These are phyloP conservation scores for Microctonus hyperodae DNA, from an alignment of 2,888 invertebrate species.

Conservation along the genomic window DNA sequence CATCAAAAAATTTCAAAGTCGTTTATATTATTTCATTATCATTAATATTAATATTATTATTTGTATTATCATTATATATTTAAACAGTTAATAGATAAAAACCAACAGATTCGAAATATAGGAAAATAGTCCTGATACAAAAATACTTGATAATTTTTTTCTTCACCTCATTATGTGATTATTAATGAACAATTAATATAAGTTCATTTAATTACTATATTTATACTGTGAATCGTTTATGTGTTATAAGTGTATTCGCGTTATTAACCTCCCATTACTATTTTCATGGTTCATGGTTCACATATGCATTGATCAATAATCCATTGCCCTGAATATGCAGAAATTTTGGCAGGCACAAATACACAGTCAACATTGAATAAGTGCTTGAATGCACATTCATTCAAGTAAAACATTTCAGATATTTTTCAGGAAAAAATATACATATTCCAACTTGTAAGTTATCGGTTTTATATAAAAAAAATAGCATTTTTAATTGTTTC, in stretches of 20 bases:
- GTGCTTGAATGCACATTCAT: background rate
- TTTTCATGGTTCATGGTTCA: background rate
- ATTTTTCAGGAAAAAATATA: too few species aligned
- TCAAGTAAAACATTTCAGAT: background rate
- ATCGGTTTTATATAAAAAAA: too few species aligned
- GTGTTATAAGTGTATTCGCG: background rate
- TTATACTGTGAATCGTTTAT: background rate
- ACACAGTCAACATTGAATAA: constrained; percentile 1
- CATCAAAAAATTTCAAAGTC: background rate
- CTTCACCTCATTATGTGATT: background rate
- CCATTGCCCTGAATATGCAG: background rate
- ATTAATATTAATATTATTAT: background rate
- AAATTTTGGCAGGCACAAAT: background rate
- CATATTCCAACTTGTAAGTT: too few species aligned
- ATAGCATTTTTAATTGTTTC: too few species aligned
- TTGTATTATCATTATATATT: background rate
- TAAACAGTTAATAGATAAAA: background rate
- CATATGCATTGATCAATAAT: background rate
- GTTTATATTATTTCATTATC: background rate
- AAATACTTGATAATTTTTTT: background rate
- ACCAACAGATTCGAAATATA: background rate
- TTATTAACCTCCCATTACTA: background rate
- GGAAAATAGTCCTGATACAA: background rate
- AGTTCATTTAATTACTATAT: too few species aligned
- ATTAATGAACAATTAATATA: background rate